Conservation (phyloP, 2,888 invertebrate genomes). For the Sinhomidia bicolor region DNA sequence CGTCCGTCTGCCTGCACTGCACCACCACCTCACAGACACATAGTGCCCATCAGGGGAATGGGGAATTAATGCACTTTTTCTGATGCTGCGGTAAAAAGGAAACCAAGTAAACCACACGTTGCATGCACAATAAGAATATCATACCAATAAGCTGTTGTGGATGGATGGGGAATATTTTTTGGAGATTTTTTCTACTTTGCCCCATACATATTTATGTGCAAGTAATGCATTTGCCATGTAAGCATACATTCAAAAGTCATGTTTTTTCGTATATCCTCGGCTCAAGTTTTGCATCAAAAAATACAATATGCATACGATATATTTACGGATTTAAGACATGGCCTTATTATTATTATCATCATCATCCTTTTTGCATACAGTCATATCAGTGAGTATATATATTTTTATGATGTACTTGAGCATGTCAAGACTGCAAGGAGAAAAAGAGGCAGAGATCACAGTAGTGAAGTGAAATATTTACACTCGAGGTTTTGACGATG, state of each 20-base stretch:
- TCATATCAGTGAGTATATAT: neutral
- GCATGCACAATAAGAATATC: neutral
- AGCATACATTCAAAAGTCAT: slow-evolving; percentile 16
- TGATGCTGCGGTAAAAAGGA: neutral
- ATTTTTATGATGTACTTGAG: neutral
- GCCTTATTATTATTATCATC: neutral
- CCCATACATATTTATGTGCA: slow-evolving; percentile 2
- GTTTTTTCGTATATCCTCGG: neutral
- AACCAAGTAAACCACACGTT: neutral
- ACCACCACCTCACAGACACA: no score
- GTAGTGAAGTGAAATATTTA: neutral
- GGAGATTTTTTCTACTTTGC: neutral
- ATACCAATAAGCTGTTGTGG: neutral
- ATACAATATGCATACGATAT: neutral
- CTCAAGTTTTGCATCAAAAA: neutral
- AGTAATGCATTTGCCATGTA: slow-evolving; percentile 33
- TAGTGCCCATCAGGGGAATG: slow-evolving; percentile 16
- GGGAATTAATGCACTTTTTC: slow-evolving; percentile 30
- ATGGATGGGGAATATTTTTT: neutral
- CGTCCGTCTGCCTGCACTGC: no score
- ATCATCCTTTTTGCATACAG: slow-evolving; percentile 16
- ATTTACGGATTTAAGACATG: neutral
- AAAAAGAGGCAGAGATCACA: neutral
- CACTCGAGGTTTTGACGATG: neutral
- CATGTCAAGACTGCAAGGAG: neutral